Conservation (phyloP, 2,113 vertebrate species). For the Numenius arquata region DNA sequence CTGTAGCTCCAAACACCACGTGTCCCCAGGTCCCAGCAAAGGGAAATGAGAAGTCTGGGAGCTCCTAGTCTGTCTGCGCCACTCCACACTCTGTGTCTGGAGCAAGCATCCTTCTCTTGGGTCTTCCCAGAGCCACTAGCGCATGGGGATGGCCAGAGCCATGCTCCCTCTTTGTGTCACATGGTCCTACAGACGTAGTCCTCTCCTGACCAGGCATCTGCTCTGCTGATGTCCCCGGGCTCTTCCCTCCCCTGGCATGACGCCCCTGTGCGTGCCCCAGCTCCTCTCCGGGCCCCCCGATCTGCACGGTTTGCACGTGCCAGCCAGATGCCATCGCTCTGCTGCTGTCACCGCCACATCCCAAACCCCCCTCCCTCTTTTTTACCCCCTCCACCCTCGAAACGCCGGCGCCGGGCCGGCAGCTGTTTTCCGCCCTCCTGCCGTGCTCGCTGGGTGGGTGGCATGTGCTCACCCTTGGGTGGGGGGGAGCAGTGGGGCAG, state of each 20-base stretch:
- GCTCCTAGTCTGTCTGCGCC: rapidly evolving
- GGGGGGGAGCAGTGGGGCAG: background rate
- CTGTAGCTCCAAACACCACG: background rate
- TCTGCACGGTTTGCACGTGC: background rate
- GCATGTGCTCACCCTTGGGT: background rate
- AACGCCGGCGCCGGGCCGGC: rapidly evolving
- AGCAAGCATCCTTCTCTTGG: background rate
- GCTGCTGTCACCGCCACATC: background rate
- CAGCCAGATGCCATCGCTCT: background rate
- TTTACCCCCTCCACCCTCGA: background rate
- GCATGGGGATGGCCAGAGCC: rapidly evolving
- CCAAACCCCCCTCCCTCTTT: background rate
- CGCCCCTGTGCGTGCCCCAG: background rate
- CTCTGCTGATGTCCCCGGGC: background rate
- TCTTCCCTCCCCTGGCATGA: background rate
- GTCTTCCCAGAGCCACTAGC: background rate
- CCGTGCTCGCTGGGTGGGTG: rapidly evolving
- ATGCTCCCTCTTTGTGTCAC: background rate
- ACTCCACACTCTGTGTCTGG: rapidly evolving
- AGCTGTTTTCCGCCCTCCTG: background rate
- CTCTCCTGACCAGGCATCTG: background rate
- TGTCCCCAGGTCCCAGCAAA: background rate
- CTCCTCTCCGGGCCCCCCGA: background rate
- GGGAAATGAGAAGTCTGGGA: background rate
- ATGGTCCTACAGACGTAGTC: background rate